Base-by-base conservation (phyloP, 2,797 vertebrate species). In the Liasis olivaceus region DNA sequence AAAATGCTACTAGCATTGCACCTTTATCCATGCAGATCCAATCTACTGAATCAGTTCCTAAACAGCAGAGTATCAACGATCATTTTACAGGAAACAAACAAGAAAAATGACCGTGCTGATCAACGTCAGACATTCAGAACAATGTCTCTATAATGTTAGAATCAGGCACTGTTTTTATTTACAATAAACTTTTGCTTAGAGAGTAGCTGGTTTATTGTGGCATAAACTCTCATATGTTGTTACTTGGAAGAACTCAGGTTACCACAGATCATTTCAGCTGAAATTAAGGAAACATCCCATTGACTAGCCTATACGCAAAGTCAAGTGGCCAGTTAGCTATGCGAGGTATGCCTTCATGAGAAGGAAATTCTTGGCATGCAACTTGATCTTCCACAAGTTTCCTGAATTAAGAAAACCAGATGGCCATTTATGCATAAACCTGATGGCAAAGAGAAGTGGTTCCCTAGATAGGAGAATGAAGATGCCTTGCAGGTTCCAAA, bases 191-290 rank as follows among this genome's bases (percentile, higher is more conserved):
- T 84, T 81, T 64, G 66, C 22, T 88, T 58, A 59, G n/a, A 90
- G 31, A 90, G 58, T 84, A 62, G 58, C n/a, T n/a, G 66, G 85
- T n/a, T 93, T 90, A 93, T 58, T 90, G 59, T 54, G n/a, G 15
- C 59, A 88, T 88, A 90, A 93, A 64, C n/a, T 84, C 87, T 90
- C 89, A 47, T 64, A 88, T 81, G 59, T 31, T 64, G 31, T 36
- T 93, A 72, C 47, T 89, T 90, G 28, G n/a, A 84, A 90, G 63
- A 93, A 22, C 22, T 62, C 14, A 81, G 42, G 66, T 60, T 88
- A n/a, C 56, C n/a, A 86, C 90, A 88, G 81, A 93, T 88, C n/a
- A 66, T 87, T 93, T 84, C 63, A 56, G 85, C 51, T 81, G 12
- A 28, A 28, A 56, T 31, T n/a, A 15, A 85, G 77, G 51, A 92